A percentile compares a stretch with the other conserved stretches of the same genome.
Evolutionary conservation across 2,888 invertebrate genomes (phyloP).

Genomic region (Nipponacmea schrenckii): DNA sequence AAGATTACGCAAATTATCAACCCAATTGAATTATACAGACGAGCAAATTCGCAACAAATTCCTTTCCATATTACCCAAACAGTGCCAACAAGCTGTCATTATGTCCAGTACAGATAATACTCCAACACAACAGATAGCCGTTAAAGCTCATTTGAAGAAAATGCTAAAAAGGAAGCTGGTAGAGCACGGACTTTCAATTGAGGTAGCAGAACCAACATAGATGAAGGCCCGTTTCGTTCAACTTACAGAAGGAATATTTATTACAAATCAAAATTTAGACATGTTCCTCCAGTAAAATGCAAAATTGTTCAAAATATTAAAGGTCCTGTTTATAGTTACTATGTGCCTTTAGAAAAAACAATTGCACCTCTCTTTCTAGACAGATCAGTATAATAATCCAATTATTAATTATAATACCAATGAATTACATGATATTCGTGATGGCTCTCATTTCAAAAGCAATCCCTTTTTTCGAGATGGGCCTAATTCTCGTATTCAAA

Average conservation of each 20-base stretch:
- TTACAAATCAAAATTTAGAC: slow-evolving; percentile 6
- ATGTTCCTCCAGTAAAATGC: slow-evolving; percentile 3
- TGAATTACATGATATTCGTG: slow-evolving; percentile 5
- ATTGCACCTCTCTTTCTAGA: neutral
- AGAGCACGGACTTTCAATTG: neutral
- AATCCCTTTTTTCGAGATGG: slow-evolving; percentile 2
- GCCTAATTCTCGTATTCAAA: slow-evolving; percentile 6
- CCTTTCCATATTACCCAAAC: neutral
- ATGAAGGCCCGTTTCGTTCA: neutral
- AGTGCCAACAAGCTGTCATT: neutral
- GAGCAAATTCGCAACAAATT: neutral
- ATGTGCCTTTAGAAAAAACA: neutral
- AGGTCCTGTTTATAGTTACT: slow-evolving; percentile 4
- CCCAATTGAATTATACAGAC: neutral
- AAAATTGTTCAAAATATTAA: slow-evolving; percentile 4
- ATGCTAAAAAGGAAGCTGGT: neutral
- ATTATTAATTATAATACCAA: neutral
- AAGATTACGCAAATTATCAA: neutral
- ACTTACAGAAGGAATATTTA: slow-evolving; percentile 6
- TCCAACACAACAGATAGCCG: neutral
- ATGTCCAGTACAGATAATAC: neutral
- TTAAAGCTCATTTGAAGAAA: neutral
- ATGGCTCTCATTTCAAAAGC: slow-evolving; percentile 1
- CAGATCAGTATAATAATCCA: slow-evolving; percentile 6
- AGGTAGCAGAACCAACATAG: neutral